Percentiles rank a stretch among this genome's conserved stretches.
Evolutionary conservation across 2,888 invertebrate species (phyloP).

Genomic region (Heteromyza rotundicornis): DNA sequence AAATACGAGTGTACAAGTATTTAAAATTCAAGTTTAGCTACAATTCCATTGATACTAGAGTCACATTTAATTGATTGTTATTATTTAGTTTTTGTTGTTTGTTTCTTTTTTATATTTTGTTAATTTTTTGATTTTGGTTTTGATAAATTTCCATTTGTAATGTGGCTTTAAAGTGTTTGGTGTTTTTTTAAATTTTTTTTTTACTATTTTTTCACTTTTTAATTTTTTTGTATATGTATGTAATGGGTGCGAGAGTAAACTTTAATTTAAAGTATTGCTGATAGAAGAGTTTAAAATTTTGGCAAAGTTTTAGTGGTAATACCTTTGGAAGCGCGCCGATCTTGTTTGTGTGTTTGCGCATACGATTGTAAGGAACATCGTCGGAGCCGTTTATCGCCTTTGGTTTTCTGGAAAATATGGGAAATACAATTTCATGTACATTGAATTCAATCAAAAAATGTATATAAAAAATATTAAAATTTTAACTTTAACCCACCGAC

Average conservation of each 20-base stretch:
- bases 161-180: not conserved
- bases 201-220: not conserved
- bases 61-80: not conserved
- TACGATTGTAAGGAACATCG: constrained; percentile 60
- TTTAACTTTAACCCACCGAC: constrained; percentile 42
- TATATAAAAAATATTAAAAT: not conserved
- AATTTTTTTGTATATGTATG: too few relatives aligned
- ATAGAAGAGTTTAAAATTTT: constrained; percentile 54
- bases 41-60: not conserved
- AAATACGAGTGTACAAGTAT: constrained; percentile 11
- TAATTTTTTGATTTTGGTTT: constrained; percentile 7
- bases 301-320: constrained; percentile 56
- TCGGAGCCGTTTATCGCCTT: constrained; percentile 53
- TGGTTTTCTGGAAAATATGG: constrained; percentile 47
- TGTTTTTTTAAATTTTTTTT: not conserved
- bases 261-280: too few relatives aligned
- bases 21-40: not conserved
- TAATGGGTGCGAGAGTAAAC: too few relatives aligned
- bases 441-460: not conserved
- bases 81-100: too few relatives aligned
- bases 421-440: not conserved
- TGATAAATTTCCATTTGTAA: too few relatives aligned
- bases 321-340: constrained; percentile 60
- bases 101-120: constrained; percentile 30
- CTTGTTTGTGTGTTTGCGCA: constrained; percentile 55